These are phyloP conservation scores for Mormyrops boulengeri DNA, from an alignment of 2,797 vertebrate genomes.

Conservation along the genomic window DNA sequence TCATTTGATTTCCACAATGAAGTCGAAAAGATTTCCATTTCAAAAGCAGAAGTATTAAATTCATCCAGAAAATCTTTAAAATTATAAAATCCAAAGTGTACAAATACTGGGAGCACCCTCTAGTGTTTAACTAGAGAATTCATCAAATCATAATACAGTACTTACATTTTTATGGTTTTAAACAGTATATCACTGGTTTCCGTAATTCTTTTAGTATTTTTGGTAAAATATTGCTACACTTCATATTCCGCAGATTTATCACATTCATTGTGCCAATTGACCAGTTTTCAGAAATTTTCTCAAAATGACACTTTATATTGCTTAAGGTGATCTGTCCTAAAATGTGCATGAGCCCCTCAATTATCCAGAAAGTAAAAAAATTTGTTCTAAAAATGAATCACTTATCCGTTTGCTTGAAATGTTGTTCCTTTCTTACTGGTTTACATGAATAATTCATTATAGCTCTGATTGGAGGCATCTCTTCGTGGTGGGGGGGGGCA, in stretches of 20 bases:
- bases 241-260: background rate
- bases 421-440: background rate
- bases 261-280: background rate
- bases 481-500: background rate
- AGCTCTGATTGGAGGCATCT: background rate
- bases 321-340: background rate
- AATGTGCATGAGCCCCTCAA: background rate
- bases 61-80: background rate
- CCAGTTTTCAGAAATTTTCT: background rate
- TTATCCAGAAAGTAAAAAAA: background rate
- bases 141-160: background rate
- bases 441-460: background rate
- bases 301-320: background rate
- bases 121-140: background rate
- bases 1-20: background rate
- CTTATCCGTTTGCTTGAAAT: background rate
- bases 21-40: background rate
- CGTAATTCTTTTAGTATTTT: background rate
- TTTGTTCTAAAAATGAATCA: background rate
- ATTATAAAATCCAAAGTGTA: background rate
- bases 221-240: background rate
- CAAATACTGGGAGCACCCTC: slow-evolving; percentile 13
- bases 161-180: background rate
- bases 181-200: background rate
- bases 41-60: background rate